Evolutionary conservation across 2,113 vertebrate species (phyloP).

Genomic region (Ctenomys sociabilis): DNA sequence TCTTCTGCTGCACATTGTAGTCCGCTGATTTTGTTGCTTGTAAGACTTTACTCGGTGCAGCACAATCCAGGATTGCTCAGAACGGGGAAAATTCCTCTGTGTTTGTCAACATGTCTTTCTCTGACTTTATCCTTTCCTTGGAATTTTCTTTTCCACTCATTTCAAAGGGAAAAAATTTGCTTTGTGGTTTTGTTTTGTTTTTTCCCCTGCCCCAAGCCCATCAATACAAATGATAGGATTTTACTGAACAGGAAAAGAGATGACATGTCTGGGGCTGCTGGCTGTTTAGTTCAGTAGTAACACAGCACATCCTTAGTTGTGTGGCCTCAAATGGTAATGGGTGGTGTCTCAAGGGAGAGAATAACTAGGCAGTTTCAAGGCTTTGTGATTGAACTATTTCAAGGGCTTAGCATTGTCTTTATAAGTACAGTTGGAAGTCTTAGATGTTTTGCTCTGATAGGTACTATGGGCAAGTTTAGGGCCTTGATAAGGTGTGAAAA

Average conservation of each 20-base stretch:
- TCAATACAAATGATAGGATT: conserved; percentile 49
- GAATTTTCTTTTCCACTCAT: conserved; percentile 44
- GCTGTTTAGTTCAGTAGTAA: not conserved
- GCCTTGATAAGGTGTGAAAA: not conserved
- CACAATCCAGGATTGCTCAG: not conserved
- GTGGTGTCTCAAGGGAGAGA: not conserved
- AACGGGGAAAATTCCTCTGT: conserved; percentile 44
- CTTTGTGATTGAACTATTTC: conserved; percentile 53
- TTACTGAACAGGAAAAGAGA: conserved; percentile 35
- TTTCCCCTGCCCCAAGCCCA: not conserved
- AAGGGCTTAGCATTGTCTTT: conserved; percentile 7
- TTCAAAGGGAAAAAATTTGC: not conserved
- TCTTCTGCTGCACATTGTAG: conserved; percentile 64
- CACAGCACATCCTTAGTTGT: rapidly evolving
- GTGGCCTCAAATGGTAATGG: not conserved
- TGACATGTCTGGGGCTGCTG: conserved; percentile 33
- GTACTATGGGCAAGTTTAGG: conserved; percentile 32
- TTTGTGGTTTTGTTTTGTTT: not conserved
- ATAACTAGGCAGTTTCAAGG: conserved; percentile 57
- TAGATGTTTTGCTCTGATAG: not conserved
- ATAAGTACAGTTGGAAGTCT: not conserved
- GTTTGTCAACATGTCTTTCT: conserved; percentile 38
- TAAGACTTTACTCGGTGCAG: not conserved
- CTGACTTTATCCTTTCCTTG: conserved; percentile 43
- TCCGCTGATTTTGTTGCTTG: conserved; percentile 67